These are phyloP conservation scores for Crenichthys baileyi DNA, from an alignment of 2,797 vertebrate species.

Conservation along the genomic window DNA sequence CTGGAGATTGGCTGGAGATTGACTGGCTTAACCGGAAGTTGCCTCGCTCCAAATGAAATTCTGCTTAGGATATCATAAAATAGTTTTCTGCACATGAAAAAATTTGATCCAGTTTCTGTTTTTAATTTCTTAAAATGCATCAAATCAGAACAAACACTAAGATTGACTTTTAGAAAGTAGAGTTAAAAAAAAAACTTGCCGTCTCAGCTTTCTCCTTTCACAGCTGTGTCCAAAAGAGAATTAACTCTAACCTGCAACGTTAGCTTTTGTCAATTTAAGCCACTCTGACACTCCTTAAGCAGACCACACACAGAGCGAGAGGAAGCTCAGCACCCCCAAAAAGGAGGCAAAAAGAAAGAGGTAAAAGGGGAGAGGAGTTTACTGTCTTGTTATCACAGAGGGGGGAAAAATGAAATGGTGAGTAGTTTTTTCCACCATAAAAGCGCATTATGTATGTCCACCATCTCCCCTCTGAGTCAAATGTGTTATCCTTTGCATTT, in stretches of 20 bases:
- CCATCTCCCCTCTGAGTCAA: constrained; percentile 33
- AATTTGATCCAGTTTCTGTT: not conserved
- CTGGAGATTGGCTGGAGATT: not conserved
- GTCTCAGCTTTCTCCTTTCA: constrained; percentile 41
- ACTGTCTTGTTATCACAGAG: constrained; percentile 62
- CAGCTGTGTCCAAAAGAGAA: constrained; percentile 34
- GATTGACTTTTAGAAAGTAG: not conserved
- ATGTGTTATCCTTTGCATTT: constrained; percentile 49
- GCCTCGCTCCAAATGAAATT: not conserved
- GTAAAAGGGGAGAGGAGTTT: constrained; percentile 53
- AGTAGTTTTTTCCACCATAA: constrained; percentile 54
- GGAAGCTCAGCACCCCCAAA: constrained; percentile 26
- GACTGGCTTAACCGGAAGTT: too few relatives aligned
- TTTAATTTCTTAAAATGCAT: not conserved
- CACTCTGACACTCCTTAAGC: constrained; percentile 41
- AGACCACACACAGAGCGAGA: constrained; percentile 68
- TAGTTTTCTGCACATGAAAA: too few relatives aligned
- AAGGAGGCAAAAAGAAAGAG: constrained; percentile 34
- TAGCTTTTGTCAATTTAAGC: constrained; percentile 49
- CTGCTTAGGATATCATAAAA: not conserved
- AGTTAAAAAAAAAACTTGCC: constrained; percentile 1
- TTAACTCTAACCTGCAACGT: constrained; percentile 55
- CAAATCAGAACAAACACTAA: not conserved
- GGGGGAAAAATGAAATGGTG: constrained; percentile 51
- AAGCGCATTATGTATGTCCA: constrained; percentile 52